phyloP scores from a whole-genome alignment of 2,888 invertebrate species.

The Lepidonotus clava region DNA sequence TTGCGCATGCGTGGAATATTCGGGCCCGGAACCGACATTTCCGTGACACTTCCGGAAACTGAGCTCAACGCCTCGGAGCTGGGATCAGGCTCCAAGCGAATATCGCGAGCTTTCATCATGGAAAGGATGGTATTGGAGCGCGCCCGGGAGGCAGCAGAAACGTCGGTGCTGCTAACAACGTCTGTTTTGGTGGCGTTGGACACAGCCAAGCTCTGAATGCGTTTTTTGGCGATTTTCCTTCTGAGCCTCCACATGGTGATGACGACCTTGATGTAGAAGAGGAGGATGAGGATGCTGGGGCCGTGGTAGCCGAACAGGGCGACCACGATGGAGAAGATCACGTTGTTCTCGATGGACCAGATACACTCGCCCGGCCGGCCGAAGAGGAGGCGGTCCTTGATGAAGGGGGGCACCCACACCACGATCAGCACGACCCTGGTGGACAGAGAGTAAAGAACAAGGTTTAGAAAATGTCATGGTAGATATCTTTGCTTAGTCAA shows the following conservation, averaged over 20 bases:
- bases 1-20: not conserved
- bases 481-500: not conserved
- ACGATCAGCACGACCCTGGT: conserved; percentile 69
- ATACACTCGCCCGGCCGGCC: conserved; percentile 68
- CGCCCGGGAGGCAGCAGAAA: not conserved
- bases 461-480: too few relatives aligned
- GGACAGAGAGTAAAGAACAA: too few relatives aligned
- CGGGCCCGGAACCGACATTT: not conserved
- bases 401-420: conserved; percentile 76
- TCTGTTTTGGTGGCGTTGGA: too few relatives aligned
- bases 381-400: conserved; percentile 71
- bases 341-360: conserved; percentile 74
- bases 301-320: conserved; percentile 76
- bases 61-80: not conserved
- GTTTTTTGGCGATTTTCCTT: not conserved
- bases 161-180: not conserved
- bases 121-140: not conserved
- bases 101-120: not conserved
- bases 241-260: conserved; percentile 29
- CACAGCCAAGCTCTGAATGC: conserved; percentile 9
- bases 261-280: conserved; percentile 68
- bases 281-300: conserved; percentile 70
- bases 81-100: not conserved
- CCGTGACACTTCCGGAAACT: not conserved
- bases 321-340: conserved; percentile 73